Conservation (phyloP, 2,797 vertebrate genomes). For the Avahi laniger region DNA sequence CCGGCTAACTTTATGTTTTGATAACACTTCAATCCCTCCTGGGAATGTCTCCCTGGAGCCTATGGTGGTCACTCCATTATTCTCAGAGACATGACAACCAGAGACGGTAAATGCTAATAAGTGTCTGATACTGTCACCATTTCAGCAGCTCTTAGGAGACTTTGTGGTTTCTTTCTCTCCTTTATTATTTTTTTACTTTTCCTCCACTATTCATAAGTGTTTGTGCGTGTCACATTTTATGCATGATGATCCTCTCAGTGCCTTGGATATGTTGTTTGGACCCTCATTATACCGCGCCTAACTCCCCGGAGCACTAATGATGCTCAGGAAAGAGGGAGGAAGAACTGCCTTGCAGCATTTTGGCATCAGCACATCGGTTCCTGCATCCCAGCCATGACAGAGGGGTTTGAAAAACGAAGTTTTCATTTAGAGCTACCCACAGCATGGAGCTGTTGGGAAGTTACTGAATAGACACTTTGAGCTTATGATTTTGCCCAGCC, state of each 20-base stretch:
- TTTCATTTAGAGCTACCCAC: neutral
- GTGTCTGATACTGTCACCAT: neutral
- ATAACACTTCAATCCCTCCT: neutral
- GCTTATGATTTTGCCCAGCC: neutral
- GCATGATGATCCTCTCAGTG: neutral
- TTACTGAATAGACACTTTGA: neutral
- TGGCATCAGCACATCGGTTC: neutral
- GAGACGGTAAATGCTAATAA: neutral
- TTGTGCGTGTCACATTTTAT: neutral
- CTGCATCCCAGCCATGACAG: neutral
- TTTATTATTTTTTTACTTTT: neutral
- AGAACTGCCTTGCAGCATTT: neutral
- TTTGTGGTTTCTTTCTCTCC: neutral
- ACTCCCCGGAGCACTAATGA: neutral
- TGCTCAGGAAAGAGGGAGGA: neutral
- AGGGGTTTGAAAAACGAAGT: neutral
- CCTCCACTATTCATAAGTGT: neutral
- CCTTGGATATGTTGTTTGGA: neutral
- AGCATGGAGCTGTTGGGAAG: neutral
- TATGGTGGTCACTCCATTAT: neutral
- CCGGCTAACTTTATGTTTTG: neutral
- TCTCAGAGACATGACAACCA: neutral
- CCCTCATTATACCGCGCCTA: neutral
- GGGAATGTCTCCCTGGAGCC: neutral
- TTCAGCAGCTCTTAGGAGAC: neutral